phyloP scores from a whole-genome alignment of 2,113 vertebrate species.

The Melanerpes formicivorus region DNA sequence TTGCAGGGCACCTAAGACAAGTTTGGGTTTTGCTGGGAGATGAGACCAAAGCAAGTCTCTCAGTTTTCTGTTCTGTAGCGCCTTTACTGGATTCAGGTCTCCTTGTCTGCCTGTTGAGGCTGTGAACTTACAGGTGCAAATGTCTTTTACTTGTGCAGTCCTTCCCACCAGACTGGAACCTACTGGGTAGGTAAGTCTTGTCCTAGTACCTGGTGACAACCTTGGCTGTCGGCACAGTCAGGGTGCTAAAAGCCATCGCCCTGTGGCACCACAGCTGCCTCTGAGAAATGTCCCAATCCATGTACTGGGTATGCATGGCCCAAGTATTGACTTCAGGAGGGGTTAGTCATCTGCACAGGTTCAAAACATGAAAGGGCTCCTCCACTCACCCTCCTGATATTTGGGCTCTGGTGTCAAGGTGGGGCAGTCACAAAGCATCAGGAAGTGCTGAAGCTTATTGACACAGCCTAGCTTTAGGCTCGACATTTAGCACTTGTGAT shows the following conservation, averaged over 20 bases:
- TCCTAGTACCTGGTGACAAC: rapidly evolving
- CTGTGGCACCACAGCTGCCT: not conserved
- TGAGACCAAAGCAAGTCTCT: not conserved
- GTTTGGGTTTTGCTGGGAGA: not conserved
- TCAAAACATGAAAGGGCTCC: constrained; percentile 1
- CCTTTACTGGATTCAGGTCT: not conserved
- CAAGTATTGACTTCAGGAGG: not conserved
- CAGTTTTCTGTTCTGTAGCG: not conserved
- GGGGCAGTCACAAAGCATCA: not conserved
- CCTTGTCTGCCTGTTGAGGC: not conserved
- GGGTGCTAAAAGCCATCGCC: not conserved
- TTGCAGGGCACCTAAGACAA: not conserved
- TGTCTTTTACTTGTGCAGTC: not conserved
- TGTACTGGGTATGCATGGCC: not conserved
- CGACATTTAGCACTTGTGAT: not conserved
- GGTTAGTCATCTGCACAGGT: not conserved
- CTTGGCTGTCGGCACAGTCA: not conserved
- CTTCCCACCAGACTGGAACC: not conserved
- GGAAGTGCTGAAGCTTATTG: not conserved
- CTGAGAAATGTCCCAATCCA: not conserved
- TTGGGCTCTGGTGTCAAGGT: not conserved
- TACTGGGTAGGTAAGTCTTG: not conserved
- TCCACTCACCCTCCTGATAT: constrained; percentile 17
- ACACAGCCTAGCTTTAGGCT: constrained; percentile 5
- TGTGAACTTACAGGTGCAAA: not conserved